Percentiles rank a stretch among this genome's conserved stretches.
These are phyloP conservation scores for Cheilinus undulatus DNA, from an alignment of 2,113 vertebrate species.

Conservation along the genomic window DNA sequence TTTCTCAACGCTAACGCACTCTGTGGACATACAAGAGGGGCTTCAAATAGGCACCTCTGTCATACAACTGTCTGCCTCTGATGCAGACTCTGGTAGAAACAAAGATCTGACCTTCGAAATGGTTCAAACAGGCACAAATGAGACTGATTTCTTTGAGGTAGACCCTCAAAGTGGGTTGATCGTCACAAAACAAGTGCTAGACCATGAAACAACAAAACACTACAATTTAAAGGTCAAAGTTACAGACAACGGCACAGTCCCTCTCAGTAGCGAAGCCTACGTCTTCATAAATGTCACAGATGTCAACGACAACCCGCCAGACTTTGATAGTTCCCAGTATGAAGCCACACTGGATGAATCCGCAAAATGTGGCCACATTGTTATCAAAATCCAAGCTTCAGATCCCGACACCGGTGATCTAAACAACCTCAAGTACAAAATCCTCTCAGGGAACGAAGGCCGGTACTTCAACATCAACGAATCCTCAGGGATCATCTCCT, in stretches of 20 bases:
- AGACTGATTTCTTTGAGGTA: slow-evolving; percentile 88
- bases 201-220: slow-evolving; percentile 88
- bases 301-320: slow-evolving; percentile 95
- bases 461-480: slow-evolving; percentile 94
- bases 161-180: slow-evolving; percentile 88
- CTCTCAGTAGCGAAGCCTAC: slow-evolving; percentile 87
- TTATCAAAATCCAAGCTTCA: slow-evolving; percentile 94
- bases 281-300: slow-evolving; percentile 90
- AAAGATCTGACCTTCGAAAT: slow-evolving; percentile 89
- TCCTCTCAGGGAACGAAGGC: slow-evolving; percentile 93
- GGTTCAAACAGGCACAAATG: slow-evolving; percentile 83
- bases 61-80: slow-evolving; percentile 87
- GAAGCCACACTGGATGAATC: slow-evolving; percentile 91
- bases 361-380: slow-evolving; percentile 93
- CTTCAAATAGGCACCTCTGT: slow-evolving; percentile 88
- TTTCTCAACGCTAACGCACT: slow-evolving; percentile 87
- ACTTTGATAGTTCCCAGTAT: slow-evolving; percentile 89
- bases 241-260: slow-evolving; percentile 86
- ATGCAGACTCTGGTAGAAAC: slow-evolving; percentile 91
- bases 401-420: slow-evolving; percentile 88
- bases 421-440: slow-evolving; percentile 90
- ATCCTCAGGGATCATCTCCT: slow-evolving; percentile 94
- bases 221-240: slow-evolving; percentile 90
- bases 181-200: slow-evolving; percentile 87
- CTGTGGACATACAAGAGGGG: slow-evolving; percentile 84